phyloP scores from a whole-genome alignment of 2,113 vertebrate genomes.

The Onychostoma macrolepis region DNA sequence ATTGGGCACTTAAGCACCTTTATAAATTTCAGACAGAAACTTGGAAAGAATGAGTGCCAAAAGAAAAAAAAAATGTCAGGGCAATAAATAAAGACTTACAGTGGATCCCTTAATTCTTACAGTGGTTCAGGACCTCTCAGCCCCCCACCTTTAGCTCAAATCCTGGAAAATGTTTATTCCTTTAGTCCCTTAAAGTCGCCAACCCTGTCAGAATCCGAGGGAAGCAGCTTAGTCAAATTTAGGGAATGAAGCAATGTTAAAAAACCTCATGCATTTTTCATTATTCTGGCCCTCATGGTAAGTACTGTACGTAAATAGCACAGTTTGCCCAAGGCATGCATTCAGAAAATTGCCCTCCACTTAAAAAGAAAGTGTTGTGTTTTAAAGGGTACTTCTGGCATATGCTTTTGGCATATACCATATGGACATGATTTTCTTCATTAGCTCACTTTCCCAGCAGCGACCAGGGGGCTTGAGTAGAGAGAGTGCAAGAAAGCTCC shows the following conservation, averaged over 20 bases:
- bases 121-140: background rate
- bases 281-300: conserved; percentile 16
- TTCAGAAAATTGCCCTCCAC: conserved; percentile 24
- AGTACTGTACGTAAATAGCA: conserved; percentile 2
- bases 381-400: conserved; percentile 31
- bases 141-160: background rate
- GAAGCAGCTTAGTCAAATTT: background rate
- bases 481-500: conserved; percentile 36
- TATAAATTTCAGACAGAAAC: background rate
- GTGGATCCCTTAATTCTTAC: background rate
- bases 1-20: background rate
- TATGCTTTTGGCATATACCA: conserved; percentile 63
- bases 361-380: conserved; percentile 14
- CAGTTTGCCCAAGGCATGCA: background rate
- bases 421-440: conserved; percentile 74
- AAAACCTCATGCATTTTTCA: background rate
- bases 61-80: background rate
- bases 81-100: conserved; percentile 2
- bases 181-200: background rate
- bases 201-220: background rate
- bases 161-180: background rate
- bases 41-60: background rate
- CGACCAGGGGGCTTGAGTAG: conserved; percentile 46
- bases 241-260: background rate
- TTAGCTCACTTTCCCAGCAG: conserved; percentile 63